These are phyloP conservation scores for Umimayanthus chanpuru DNA, from an alignment of 92 coral and sea anemone species.

Conservation along the genomic window DNA sequence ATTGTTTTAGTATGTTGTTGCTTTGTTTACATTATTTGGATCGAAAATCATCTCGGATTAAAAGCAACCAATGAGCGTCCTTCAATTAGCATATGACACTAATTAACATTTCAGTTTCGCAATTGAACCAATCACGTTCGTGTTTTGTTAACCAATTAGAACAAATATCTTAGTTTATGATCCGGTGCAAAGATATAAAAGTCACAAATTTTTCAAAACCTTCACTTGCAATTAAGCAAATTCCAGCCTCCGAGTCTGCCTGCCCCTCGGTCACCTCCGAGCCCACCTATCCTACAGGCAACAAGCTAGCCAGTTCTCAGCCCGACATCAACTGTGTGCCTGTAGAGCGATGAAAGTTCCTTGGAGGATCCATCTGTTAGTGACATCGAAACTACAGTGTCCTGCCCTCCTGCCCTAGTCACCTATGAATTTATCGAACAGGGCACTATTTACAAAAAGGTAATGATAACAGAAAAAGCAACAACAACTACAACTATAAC, in stretches of 20 bases:
- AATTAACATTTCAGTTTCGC: neutral
- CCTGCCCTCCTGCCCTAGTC: neutral
- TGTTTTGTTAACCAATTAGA: constrained; percentile 1
- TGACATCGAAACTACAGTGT: constrained; percentile 26
- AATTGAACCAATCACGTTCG: constrained; percentile 5
- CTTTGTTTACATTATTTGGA: neutral
- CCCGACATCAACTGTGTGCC: constrained; percentile 6
- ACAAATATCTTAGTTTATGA: neutral
- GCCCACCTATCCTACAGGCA: neutral
- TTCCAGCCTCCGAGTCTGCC: neutral
- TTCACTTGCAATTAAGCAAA: neutral
- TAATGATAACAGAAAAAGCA: too few species aligned
- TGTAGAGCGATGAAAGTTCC: neutral
- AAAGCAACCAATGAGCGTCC: neutral
- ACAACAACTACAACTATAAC: too few species aligned
- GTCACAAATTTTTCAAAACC: neutral
- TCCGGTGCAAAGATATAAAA: neutral
- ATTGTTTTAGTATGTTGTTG: neutral
- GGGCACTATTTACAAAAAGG: too few species aligned
- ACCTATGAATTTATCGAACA: constrained; percentile 29
- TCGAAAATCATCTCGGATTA: neutral
- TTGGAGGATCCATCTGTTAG: neutral
- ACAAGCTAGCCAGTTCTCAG: constrained; percentile 1
- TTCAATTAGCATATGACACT: neutral
- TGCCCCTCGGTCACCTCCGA: neutral